phyloP scores from a whole-genome alignment of 2,113 vertebrate species.

The Arvicanthis niloticus region DNA sequence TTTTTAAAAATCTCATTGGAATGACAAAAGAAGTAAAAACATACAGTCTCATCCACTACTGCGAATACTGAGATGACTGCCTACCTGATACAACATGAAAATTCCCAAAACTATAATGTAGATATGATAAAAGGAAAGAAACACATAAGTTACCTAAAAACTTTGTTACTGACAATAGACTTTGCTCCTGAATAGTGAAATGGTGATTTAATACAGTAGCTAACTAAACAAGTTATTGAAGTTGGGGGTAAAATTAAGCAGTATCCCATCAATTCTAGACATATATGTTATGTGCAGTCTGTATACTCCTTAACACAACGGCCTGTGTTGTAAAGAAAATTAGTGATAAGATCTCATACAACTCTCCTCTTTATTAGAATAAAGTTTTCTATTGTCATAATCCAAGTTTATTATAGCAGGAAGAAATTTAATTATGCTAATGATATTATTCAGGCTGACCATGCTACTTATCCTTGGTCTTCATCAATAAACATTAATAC shows the following conservation, averaged over 20 bases:
- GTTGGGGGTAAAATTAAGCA: not conserved
- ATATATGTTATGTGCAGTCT: not conserved
- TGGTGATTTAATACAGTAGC: not conserved
- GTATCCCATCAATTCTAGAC: not conserved
- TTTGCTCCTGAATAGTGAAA: not conserved
- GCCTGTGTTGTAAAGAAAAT: not conserved
- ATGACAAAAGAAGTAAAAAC: not conserved
- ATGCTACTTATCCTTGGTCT: not conserved
- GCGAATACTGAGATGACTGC: not conserved
- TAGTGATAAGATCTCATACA: not conserved
- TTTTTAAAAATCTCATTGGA: not conserved
- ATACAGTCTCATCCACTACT: not conserved
- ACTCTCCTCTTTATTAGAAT: not conserved
- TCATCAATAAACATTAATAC: conserved; percentile 1
- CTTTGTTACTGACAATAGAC: not conserved
- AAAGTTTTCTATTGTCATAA: not conserved
- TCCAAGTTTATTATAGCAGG: not conserved
- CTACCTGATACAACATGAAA: not conserved
- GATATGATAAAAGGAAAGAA: not conserved
- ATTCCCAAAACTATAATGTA: not conserved
- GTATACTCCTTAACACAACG: not conserved
- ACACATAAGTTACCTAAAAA: not conserved
- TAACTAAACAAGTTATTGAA: not conserved
- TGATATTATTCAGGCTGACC: not conserved
- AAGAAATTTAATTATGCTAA: conserved; percentile 41